Evolutionary conservation across 2,888 invertebrate species (phyloP), one percentile per base, ranked within the genome.

Genomic region (Cephus runcator): DNA sequence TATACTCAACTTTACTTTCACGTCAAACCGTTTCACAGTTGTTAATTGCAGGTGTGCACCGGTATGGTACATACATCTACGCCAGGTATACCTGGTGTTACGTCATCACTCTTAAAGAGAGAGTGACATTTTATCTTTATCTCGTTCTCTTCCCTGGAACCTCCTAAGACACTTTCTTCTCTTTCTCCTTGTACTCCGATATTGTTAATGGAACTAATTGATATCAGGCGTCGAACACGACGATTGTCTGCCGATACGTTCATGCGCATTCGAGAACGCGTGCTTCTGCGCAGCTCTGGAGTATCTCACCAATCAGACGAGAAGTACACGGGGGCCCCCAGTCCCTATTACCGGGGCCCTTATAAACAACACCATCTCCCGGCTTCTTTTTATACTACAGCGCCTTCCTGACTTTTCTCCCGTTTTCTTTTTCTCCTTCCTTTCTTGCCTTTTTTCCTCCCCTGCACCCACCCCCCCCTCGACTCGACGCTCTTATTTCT

Each of bases 331-430:
- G 56, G 23, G 56, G 56, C 56, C 56, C 56, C 23, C 56, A 9
- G 56, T 9, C 56, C 56, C 56, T 23, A 23, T 56, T 56, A 56
- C 23, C 12, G 40, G 15, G 56, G 56, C 79, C 84, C 89, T 90
- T 90, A 91, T 90, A 91, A 90, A 90, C 89, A 90, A 90, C 90
- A 90, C 90, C 88, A 91, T 91, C 90, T 89, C 88, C 81, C 82
- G 81, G 86, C 85, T 89, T 88, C 86, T 90, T 87, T 85, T 23
- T 56, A 9, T 56, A 23, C 56, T 23, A 9, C 9, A 56, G 83
- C 86, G 85, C 85, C 85, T 85, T 84, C 81, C 82, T 83, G 81
- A 82, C 85, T 87, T 88, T 88, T 88, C 87, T 85, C 78, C 79
- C 80, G 79, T 80, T 81, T 77, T 75, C 77, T 81, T 74, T 76